A percentile compares a stretch with the other conserved stretches of the same genome.
Conservation (phyloP, 2,797 vertebrate species). For the Molossus molossus region DNA sequence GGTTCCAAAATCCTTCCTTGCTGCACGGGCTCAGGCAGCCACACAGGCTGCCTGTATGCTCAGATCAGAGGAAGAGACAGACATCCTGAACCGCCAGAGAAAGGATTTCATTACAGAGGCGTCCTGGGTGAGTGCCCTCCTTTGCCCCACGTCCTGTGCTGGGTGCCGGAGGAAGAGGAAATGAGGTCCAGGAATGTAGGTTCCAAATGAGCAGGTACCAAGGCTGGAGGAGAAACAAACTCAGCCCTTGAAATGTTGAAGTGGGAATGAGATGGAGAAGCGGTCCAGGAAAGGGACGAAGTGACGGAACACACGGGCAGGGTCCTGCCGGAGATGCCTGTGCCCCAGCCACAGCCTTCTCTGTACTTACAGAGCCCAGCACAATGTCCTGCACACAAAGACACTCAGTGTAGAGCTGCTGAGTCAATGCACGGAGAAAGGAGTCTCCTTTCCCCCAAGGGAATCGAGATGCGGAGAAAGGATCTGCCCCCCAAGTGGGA, state of each 20-base stretch:
- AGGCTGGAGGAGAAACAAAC: constrained; percentile 35
- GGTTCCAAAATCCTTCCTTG: constrained; percentile 16
- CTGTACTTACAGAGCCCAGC: neutral
- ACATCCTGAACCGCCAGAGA: neutral
- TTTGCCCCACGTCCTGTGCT: neutral
- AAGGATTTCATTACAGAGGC: neutral
- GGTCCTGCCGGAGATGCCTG: neutral
- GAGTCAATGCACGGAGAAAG: neutral
- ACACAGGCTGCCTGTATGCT: neutral
- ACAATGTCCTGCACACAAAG: neutral
- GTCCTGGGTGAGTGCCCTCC: neutral
- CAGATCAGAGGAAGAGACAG: neutral
- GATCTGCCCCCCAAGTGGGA: neutral
- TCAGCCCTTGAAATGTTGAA: neutral
- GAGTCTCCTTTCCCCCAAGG: neutral
- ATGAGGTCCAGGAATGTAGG: neutral
- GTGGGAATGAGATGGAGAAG: neutral
- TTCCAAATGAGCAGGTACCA: constrained; percentile 22
- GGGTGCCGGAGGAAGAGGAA: neutral
- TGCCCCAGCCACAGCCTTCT: neutral
- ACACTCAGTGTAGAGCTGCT: neutral
- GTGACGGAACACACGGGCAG: neutral
- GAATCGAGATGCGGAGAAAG: neutral
- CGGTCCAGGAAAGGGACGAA: neutral
- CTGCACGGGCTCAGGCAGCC: neutral